Base-by-base conservation (phyloP, 2,797 vertebrate species). In the Spheniscus humboldti region DNA sequence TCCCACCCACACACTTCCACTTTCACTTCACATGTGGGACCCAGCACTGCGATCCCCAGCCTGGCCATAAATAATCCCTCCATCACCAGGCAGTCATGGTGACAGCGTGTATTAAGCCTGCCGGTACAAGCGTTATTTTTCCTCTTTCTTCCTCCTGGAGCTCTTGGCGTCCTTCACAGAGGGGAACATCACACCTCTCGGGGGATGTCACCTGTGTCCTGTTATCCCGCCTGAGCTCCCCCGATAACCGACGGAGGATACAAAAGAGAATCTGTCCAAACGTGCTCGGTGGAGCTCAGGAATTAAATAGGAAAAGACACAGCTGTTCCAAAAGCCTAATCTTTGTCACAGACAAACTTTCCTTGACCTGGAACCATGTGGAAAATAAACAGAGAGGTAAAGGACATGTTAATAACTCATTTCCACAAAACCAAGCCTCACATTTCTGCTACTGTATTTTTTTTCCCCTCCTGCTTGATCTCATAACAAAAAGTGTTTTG, bases 1-100 rank as follows among this genome's bases (percentile, higher is more conserved):
- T 94, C 94, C 95, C 95, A 90, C 96, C 94, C 96, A 96, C 95
- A 89, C 94, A 90, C 84, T 92, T 92, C 84, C 82, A 90, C 91
- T 95, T 92, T 94, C 90, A 90, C 92, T 97, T 97, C 96, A 92
- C 94, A 96, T 90, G 95, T 96, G 95, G 94, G 90, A 92, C 84
- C 79, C 88, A 94, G 94, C 82, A 30, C 86, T 83, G 71, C 15
- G 11, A 80, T 92, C 78, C 82, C 45, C 79, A 90, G 93, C 89
- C 79, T 17, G 62, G 72, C 71, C 81, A 69, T 95, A 94, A 97
- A 97, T 91, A 96, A 96, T 67, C 72, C 45, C 64, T 48, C 94
- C 93, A 23, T 81, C 62, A 11, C 68, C 72, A 62, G 86, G 68
- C 88, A 39, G 79, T 24, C 79, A 10, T 0, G 62, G 87, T 28